Evolutionary conservation across 2,888 invertebrate genomes (phyloP).

Genomic region (Syritta pipiens): DNA sequence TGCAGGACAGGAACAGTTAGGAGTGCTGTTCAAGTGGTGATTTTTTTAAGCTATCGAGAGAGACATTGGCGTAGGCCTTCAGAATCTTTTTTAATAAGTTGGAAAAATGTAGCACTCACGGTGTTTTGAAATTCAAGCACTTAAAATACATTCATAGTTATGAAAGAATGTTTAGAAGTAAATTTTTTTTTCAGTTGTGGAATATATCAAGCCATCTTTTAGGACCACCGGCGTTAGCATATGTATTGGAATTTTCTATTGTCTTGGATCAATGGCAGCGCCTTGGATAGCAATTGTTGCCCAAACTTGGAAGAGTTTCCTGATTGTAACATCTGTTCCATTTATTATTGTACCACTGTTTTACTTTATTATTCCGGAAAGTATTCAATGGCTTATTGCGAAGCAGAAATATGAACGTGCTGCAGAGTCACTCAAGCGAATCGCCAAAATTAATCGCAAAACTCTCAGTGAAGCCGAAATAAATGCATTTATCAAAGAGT

Average conservation of each 20-base stretch:
- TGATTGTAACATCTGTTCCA: slow-evolving; percentile 80
- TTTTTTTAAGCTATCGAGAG: no score
- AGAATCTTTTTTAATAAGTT: no score
- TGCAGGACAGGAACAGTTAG: no score
- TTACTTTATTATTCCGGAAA: slow-evolving; percentile 82
- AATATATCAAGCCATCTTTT: slow-evolving; percentile 80
- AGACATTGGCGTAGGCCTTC: no score
- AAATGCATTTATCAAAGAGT: slow-evolving; percentile 74
- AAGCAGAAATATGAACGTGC: slow-evolving; percentile 81
- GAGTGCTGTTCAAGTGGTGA: no score
- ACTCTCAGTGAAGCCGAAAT: slow-evolving; percentile 76
- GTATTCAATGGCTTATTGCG: slow-evolving; percentile 82
- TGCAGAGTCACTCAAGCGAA: slow-evolving; percentile 79
- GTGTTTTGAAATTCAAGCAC: slow-evolving; percentile 29
- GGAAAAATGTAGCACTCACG: no score
- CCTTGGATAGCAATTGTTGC: slow-evolving; percentile 80
- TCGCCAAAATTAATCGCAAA: slow-evolving; percentile 81
- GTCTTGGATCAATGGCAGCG: slow-evolving; percentile 80
- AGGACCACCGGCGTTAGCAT: slow-evolving; percentile 82
- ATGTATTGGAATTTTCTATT: slow-evolving; percentile 82
- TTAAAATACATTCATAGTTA: slow-evolving; percentile 34
- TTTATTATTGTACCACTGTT: slow-evolving; percentile 79
- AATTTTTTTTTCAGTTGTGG: slow-evolving; percentile 80
- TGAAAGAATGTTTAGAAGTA: slow-evolving; percentile 4
- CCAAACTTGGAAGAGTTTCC: slow-evolving; percentile 80